Evolutionary conservation across 2,113 vertebrate genomes (phyloP), one percentile per base, ranked within the genome.

Genomic region (Pyxicephalus adspersus): DNA sequence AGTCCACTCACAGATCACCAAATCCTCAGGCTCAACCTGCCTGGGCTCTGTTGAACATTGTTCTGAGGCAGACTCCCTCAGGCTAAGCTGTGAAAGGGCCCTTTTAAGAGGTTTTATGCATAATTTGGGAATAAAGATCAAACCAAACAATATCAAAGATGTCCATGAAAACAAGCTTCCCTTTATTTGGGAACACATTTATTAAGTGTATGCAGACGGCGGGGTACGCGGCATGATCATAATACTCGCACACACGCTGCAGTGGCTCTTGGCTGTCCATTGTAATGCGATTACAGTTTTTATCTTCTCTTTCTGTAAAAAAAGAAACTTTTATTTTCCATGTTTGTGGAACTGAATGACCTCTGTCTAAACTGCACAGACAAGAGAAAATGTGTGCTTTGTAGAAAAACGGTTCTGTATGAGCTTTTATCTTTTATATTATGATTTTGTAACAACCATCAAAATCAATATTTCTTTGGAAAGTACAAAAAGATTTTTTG

Each of bases 61-160:
- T 92, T 90, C 84, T 87, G 76, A 64, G 79, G 85, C 86, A 85
- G 85, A 89, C 91, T 92, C 92, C 92, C 91, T 85, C 84, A 88
- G 91, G 93, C 91, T 91, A 89, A 87, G 87, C 75, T 84, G 87
- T 93, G 91, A 92, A 94, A 92, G 92, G 88, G 85, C 89, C 84
- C 84, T 89, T 94, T 93, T 92, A 91, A 86, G 87, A 87, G 83
- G 85, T 85, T 83, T 84, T 84, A 85, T 91, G 91, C 90, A 93
- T 90, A 89, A 90, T 71, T 85, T 88, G 89, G 88, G 92, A 93
- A 90, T 89, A 87, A 90, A 91, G 88, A 92, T 92, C 92, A 92
- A 90, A 89, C 90, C 85, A 63, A 61, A 89, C 87, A 89, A 85
- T 90, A 91, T 94, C 88, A 92, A 90, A 93, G 91, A 90, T 90